Conservation (phyloP, 2,797 vertebrate genomes). For the Paratrypauchen microcephalus region DNA sequence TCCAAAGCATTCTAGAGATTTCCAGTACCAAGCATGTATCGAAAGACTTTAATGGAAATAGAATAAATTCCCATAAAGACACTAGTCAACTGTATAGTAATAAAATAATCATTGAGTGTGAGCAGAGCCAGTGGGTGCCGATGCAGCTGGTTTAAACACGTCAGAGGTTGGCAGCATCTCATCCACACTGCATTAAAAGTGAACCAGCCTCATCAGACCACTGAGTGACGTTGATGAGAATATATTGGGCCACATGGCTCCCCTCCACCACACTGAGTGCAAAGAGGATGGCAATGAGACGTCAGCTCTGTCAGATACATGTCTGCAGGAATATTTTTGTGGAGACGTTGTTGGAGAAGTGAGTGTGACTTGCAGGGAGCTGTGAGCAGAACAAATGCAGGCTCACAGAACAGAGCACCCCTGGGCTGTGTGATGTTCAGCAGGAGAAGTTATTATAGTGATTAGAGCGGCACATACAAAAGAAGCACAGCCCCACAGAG, state of each 20-base stretch:
- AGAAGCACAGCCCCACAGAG: conserved; percentile 17
- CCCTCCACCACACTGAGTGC: not conserved
- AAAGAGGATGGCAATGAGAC: not conserved
- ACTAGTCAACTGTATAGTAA: not conserved
- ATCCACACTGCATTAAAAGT: conserved; percentile 34
- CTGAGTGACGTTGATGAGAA: conserved; percentile 31
- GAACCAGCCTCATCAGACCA: conserved; percentile 34
- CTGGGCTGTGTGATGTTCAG: conserved; percentile 32
- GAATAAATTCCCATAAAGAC: no score
- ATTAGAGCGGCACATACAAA: conserved; percentile 36
- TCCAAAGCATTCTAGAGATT: no score
- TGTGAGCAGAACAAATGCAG: conserved; percentile 13
- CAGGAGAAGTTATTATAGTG: conserved; percentile 38
- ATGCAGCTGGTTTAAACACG: conserved; percentile 24
- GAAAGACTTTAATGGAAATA: no score
- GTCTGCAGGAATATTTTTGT: conserved; percentile 26
- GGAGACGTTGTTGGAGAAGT: conserved; percentile 13
- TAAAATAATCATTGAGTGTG: conserved; percentile 16
- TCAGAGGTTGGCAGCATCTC: conserved; percentile 27
- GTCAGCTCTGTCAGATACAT: conserved; percentile 34
- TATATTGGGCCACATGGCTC: conserved; percentile 2
- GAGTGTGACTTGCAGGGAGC: conserved; percentile 9
- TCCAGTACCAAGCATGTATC: no score
- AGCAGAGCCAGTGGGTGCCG: conserved; percentile 2
- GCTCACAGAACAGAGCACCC: conserved; percentile 23